Conservation (phyloP, 53 echinoderm and acorn worm species). For the Paracentrotus lividus region DNA sequence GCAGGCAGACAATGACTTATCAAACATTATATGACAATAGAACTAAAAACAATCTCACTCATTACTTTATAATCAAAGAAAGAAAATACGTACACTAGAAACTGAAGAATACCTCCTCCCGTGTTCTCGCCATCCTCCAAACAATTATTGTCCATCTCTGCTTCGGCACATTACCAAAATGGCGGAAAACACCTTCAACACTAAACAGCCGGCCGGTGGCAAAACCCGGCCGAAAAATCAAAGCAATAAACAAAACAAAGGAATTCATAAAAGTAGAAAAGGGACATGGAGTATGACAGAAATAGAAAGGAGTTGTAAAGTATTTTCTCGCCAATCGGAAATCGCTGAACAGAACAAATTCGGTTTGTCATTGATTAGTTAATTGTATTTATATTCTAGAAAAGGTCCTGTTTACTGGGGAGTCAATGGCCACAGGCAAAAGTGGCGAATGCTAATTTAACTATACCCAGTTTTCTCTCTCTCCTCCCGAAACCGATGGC, state of each 20-base stretch:
- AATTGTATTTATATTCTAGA: slow-evolving; percentile 57
- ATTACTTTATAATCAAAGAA: neutral
- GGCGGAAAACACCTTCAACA: neutral
- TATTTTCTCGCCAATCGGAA: slow-evolving; percentile 34
- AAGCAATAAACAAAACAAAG: neutral
- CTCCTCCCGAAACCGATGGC: neutral
- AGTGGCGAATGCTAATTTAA: slow-evolving; percentile 27
- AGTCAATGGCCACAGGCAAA: neutral
- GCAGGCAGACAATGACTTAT: too few relatives aligned
- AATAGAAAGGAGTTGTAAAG: slow-evolving; percentile 6
- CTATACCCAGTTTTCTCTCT: neutral
- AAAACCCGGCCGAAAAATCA: neutral
- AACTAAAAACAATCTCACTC: neutral
- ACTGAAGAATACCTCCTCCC: slow-evolving; percentile 34
- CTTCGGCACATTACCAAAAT: neutral
- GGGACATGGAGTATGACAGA: neutral
- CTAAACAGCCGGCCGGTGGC: neutral
- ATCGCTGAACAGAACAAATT: slow-evolving; percentile 43
- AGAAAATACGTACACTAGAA: slow-evolving; percentile 25
- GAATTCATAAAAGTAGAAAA: neutral
- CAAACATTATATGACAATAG: neutral
- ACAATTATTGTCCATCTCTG: slow-evolving; percentile 5
- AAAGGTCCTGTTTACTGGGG: slow-evolving; percentile 18
- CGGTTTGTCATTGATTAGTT: slow-evolving; percentile 47
- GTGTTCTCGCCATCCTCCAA: neutral